Percentiles rank a stretch among this genome's conserved stretches.
Evolutionary conservation across 2,888 invertebrate genomes (phyloP).

Genomic region (Gastrophysa polygoni): DNA sequence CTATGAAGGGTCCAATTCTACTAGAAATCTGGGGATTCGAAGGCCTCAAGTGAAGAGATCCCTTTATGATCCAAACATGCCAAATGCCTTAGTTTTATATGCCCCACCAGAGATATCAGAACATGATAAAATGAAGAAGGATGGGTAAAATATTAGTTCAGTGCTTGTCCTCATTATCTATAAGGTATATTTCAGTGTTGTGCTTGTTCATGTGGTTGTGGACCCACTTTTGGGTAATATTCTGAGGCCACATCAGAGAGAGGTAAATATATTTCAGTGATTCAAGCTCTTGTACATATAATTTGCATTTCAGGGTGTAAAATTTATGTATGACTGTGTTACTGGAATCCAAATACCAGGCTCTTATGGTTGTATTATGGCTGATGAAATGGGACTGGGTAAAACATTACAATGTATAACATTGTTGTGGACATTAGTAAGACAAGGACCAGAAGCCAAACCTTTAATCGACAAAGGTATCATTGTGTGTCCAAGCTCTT

Average conservation of each 20-base stretch:
- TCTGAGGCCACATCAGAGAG: constrained; percentile 95
- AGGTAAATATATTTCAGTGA: constrained; percentile 59
- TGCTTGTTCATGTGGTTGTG: constrained; percentile 93
- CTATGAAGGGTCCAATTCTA: constrained; percentile 74
- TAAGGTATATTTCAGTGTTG: constrained; percentile 62
- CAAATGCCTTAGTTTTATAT: constrained; percentile 89
- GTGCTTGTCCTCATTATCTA: too few species aligned
- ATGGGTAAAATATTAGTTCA: constrained; percentile 67
- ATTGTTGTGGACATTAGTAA: constrained; percentile 90
- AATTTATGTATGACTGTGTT: constrained; percentile 99
- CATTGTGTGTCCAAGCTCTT: constrained; percentile 95
- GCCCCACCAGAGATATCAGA: constrained; percentile 82
- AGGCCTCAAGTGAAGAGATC: constrained; percentile 69
- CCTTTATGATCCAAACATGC: constrained; percentile 90
- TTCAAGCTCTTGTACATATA: background rate
- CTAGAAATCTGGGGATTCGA: constrained; percentile 81
- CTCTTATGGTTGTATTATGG: constrained; percentile 97
- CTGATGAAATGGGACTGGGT: constrained; percentile 99
- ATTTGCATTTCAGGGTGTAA: constrained; percentile 73
- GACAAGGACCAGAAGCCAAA: constrained; percentile 91
- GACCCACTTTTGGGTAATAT: constrained; percentile 92
- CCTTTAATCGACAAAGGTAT: constrained; percentile 91
- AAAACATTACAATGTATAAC: constrained; percentile 98
- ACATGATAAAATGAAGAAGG: constrained; percentile 85
- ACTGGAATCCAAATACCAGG: constrained; percentile 87